Base-by-base conservation (phyloP, 1,140 invertebrate species). In the Bombus vancouverensis region DNA sequence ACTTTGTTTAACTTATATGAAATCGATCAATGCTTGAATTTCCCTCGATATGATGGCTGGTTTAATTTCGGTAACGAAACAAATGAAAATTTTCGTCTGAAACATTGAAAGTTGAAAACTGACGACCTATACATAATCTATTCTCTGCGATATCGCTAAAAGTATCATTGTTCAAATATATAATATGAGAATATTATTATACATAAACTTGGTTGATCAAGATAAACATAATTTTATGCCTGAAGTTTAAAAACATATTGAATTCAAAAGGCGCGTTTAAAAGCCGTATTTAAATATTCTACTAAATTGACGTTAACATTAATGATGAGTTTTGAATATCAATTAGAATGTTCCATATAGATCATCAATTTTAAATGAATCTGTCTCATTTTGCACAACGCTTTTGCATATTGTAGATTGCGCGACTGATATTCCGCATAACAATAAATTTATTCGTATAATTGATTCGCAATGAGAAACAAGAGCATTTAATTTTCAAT, bases 401-500 rank as follows among this genome's bases (percentile, higher is more conserved):
- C 39, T 82, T 62, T 82, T 74, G 71, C 71, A 82, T 73, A 72
- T 72, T 73, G 53, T 39, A 73, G 66, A 71, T 71, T 3, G 28
- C 3, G 12, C 39, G 4, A 13, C 66, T 15, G 79, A 81, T 81
- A 81, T 57, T 59, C 1, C 70, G 28, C 18, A 6, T 3, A 42
- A 73, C 70, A 32, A 81, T 81, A 73, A 73, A 81, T 81, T 81
- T 39, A 44, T 37, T 65, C n/a, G 22, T 62, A 47, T 74, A 82
- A 82, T 47, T 74, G 37, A 42, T 59, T 65, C 22, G 70, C 4
- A 74, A 59, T 39, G 57, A 22, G 39, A 22, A 62, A 62, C n/a
- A 10, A 22, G n/a, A 28, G 12, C 68, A 12, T 81, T 81, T 81
- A 81, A 81, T 72, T 73, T 81, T 73, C 70, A 81, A 81, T 81